Percentiles rank a stretch among this genome's conserved stretches.
Conservation (phyloP, 2,797 vertebrate species). For the Anguilla obscura region DNA sequence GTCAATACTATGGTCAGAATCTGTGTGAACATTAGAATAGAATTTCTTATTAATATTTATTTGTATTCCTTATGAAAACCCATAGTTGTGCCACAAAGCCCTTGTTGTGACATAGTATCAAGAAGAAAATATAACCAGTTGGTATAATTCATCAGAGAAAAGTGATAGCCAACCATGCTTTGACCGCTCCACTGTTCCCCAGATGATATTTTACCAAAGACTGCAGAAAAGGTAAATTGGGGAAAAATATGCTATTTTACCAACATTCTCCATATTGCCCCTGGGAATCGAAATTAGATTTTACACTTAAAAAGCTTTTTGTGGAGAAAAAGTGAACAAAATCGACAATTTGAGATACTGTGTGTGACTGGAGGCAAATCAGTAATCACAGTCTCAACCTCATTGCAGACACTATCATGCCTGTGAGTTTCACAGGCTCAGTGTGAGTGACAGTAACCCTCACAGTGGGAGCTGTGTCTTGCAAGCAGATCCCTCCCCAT, state of each 20-base stretch:
- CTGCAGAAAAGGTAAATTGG: slow-evolving; percentile 68
- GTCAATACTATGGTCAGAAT: background rate
- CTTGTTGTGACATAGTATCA: background rate
- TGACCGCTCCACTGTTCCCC: slow-evolving; percentile 54
- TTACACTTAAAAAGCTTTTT: slow-evolving; percentile 74
- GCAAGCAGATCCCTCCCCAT: background rate
- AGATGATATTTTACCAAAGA: slow-evolving; percentile 68
- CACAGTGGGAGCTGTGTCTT: background rate
- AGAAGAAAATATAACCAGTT: background rate
- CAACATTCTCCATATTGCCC: slow-evolving; percentile 78
- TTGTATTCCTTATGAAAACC: background rate
- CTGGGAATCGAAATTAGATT: slow-evolving; percentile 78
- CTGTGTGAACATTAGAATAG: background rate
- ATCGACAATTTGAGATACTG: slow-evolving; percentile 65
- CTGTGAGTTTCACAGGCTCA: slow-evolving; percentile 6
- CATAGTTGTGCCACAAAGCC: background rate
- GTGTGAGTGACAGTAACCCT: slow-evolving; percentile 14
- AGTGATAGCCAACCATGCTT: slow-evolving; percentile 54
- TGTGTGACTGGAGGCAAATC: slow-evolving; percentile 66
- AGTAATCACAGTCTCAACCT: background rate
- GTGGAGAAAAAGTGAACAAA: slow-evolving; percentile 64
- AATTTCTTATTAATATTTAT: background rate
- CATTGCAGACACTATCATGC: background rate
- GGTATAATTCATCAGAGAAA: slow-evolving; percentile 47
- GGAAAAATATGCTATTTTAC: slow-evolving; percentile 75